Base-by-base conservation (phyloP, 1,140 invertebrate genomes). In the Tigriopus japonicus region DNA sequence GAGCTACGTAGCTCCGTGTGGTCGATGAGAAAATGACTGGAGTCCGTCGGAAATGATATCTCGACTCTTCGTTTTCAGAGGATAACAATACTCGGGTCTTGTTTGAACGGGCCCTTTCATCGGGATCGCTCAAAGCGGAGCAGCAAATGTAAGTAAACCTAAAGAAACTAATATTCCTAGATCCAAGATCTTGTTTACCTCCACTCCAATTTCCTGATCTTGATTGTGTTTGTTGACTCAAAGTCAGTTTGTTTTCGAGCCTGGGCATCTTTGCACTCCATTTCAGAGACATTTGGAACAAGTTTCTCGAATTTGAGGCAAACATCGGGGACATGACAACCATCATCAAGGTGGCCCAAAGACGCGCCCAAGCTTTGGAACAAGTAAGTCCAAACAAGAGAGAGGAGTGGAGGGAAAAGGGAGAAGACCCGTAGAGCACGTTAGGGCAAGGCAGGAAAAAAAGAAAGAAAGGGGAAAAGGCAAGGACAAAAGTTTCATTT, bases 71-170 rank as follows among this genome's bases (percentile, higher is more conserved):
- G 42, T 60, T 70, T 78, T 45, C 72, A 89, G 94, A 99, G 81
- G 95, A 98, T 71, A 98, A 98, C 72, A 99, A 98, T 70, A 98
- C 95, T 0, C 74, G 95, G 63, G 95, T 98, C 42, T 73, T 98
- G 15, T 98, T 98, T 75, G 95, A 99, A 71, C 76, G 94, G 59
- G 89, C 98, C 23, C 74, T 99, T 14, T 92, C 89, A 9, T 92
- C 91, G 0, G 89, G 87, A n/a, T 86, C 84, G 65, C 72, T 98
- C 19, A 82, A 87, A 63, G 81, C 86, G 3, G 87, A 96, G 71
- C 88, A 92, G 74, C 90, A 90, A 41, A 86, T 94, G 78, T 86
- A 81, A 78, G 81, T 76, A 62, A 23, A 56, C 54, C 28, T 49
- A 23, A 51, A 12, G 23, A 59, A 59, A 45, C n/a, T 24, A 15